Base-by-base conservation (phyloP, 2,113 vertebrate species). In the Hystrix cristata region DNA sequence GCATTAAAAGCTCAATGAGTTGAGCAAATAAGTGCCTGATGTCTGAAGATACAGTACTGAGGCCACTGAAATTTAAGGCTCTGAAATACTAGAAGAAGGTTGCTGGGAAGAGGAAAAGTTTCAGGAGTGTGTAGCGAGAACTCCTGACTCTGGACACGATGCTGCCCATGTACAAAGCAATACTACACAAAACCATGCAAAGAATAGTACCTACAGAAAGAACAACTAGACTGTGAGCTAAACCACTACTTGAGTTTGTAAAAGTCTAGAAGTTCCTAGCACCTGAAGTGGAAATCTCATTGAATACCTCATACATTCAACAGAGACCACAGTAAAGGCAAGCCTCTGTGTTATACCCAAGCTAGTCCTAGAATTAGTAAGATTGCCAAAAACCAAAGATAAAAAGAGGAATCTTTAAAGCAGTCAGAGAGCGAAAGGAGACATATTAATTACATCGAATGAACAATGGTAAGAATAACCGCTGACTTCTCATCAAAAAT, bases 361-460 rank as follows among this genome's bases (percentile, higher is more conserved):
- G 7, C n/a, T 87, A 83, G 57, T 79, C 38, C 71, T 94, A 59
- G 48, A 91, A 87, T 71, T 65, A 79, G 57, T 48, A 79, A 79
- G 80, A 74, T 29, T 85, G 25, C 48, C 21, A 34, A 91, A 89
- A 90, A 53, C 51, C 67, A 91, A 51, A 71, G 4, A 79, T 43
- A 79, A 93, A 90, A 16, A 81, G 48, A 71, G 12, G 76, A 76
- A 62, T 43, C 25, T 62, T 59, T 62, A 76, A 91, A 78, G 71
- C 31, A 79, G 25, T 53, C 10, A 27, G 46, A n/a, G 38, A 15
- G 27, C 46, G 8, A 34, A 53, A 55, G 1, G 57, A 48, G 18
- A 76, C 4, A 12, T 29, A 87, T 46, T 18, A 76, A 76, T 23
- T 57, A 57, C 8, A 67, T 48, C 46, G 92, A 53, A 21, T 74